Base-by-base conservation (phyloP, 2,888 invertebrate genomes). In the Halocaridina rubra region DNA sequence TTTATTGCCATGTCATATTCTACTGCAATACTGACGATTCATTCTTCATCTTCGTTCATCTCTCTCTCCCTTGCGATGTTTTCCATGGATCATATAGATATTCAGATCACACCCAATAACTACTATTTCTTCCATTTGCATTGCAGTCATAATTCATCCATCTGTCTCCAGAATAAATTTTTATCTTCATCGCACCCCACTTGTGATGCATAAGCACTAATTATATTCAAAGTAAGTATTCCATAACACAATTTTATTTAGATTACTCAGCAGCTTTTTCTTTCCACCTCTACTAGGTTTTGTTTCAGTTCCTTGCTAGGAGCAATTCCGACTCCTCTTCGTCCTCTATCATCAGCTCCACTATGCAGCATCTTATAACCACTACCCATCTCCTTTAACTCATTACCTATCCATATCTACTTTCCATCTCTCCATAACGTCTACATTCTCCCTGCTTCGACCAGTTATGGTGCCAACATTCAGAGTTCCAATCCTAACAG, bases 1-100 rank as follows among this genome's bases (percentile, higher is more conserved):
- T n/a, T n/a, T 19, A 3, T 39, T 39, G 74, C 74, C 39, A 74
- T 74, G 24, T 74, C 74, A 74, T 39, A 74, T 74, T 33, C 74
- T 74, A 74, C 3, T 13, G 74, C 74, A 74, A 39, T 39, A 24
- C 46, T 46, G 39, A 74, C 16, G 39, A 39, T 46, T n/a, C 74
- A 39, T 46, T 74, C 74, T 24, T 46, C 2, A 16, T 74, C 74
- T 46, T 74, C 1, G 39, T 74, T 46, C 46, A 19, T n/a, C n/a
- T n/a, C n/a, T 39, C 24, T 22, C n/a, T n/a, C n/a, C n/a, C n/a
- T n/a, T n/a, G n/a, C 74, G 3, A 19, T 24, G 16, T 19, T 4
- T 46, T 74, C 39, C 74, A 74, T 39, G 39, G 19, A 74, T 46
- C 46, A 33, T 16, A 22, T 46, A n/a, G 1, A 39, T 24, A 13